Evolutionary conservation across 2,888 invertebrate genomes (phyloP).

Genomic region (Platycheirus albimanus): DNA sequence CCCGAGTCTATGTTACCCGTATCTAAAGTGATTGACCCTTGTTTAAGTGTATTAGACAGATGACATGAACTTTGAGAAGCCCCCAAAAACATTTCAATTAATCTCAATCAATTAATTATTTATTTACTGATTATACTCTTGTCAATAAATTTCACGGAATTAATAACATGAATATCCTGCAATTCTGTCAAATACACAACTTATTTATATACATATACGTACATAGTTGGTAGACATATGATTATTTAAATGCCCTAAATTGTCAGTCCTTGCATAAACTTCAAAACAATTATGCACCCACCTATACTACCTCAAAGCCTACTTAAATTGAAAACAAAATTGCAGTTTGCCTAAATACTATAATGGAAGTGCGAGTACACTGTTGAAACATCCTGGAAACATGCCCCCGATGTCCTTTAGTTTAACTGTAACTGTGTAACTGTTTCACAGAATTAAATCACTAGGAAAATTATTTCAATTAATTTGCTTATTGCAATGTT

Average conservation of each 20-base stretch:
- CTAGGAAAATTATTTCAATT: conserved; percentile 68
- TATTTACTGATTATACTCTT: conserved; percentile 64
- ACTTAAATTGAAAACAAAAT: conserved; percentile 21
- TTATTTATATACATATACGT: background rate
- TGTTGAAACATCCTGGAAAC: background rate
- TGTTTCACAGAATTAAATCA: conserved; percentile 48
- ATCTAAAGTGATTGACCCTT: background rate
- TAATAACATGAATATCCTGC: background rate
- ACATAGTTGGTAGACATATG: background rate
- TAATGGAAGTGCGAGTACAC: background rate
- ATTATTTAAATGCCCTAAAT: background rate
- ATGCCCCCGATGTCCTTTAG: background rate
- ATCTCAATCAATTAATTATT: conserved; percentile 68
- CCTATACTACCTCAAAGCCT: background rate
- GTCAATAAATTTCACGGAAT: conserved; percentile 48
- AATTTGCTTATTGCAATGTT: conserved; percentile 68
- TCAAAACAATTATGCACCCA: conserved; percentile 8
- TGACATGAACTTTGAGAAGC: background rate
- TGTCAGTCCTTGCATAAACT: conserved; percentile 19
- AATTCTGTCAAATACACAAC: background rate
- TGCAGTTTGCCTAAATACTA: conserved; percentile 5
- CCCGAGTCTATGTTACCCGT: too few species aligned
- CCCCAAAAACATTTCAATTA: conserved; percentile 63
- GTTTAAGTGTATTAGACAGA: background rate
- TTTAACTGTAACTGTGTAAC: too few species aligned